phyloP scores from a whole-genome alignment of 2,888 invertebrate species.

The Poecilus cupreus region DNA sequence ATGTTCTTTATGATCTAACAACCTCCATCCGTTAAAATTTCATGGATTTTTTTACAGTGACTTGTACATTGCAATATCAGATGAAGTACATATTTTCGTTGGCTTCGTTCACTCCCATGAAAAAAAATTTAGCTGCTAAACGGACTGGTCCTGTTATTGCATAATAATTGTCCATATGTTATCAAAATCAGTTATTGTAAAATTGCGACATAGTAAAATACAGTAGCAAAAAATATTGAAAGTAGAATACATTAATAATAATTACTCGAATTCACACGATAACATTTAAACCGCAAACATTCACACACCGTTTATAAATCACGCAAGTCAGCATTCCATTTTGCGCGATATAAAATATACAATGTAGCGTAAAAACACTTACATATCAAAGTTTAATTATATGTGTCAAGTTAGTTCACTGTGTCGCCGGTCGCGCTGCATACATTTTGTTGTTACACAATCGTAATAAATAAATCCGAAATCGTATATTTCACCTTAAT shows the following conservation, averaged over 20 bases:
- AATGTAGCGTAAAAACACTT: background rate
- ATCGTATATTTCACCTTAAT: too few species aligned
- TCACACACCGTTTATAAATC: background rate
- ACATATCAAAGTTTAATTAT: background rate
- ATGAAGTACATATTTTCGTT: too few species aligned
- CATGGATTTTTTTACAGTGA: too few species aligned
- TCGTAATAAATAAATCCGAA: too few species aligned
- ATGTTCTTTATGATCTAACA: too few species aligned
- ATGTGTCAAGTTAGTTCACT: too few species aligned
- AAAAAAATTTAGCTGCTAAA: too few species aligned
- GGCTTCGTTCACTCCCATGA: too few species aligned
- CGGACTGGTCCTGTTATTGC: background rate
- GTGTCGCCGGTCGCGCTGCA: too few species aligned
- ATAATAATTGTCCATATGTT: background rate
- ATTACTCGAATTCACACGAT: slow-evolving; percentile 23
- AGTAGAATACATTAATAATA: slow-evolving; percentile 37
- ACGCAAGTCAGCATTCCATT: slow-evolving; percentile 25
- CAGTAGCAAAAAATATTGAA: slow-evolving; percentile 6
- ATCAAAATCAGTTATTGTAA: background rate
- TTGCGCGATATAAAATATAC: background rate
- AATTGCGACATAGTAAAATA: background rate
- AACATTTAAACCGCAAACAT: slow-evolving; percentile 9
- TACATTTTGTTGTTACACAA: too few species aligned
- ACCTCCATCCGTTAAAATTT: too few species aligned
- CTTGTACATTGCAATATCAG: too few species aligned